Evolutionary conservation across 2,113 vertebrate genomes (phyloP).

Genomic region (Rhombomys opimus): DNA sequence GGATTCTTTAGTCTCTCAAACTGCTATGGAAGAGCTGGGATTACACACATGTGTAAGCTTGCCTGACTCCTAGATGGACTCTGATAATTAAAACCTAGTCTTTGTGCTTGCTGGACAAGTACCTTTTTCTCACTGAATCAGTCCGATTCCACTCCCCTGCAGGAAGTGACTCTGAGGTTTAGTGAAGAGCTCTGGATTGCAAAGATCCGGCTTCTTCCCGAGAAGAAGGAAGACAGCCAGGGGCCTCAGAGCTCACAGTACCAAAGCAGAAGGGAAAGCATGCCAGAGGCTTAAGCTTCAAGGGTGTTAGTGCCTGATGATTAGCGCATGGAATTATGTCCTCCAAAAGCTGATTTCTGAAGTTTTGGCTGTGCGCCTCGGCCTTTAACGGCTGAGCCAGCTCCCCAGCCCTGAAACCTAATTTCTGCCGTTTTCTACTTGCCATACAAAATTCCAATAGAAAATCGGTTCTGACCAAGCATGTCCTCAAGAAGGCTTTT

Average conservation of each 20-base stretch:
- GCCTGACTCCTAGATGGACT: not conserved
- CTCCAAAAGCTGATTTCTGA: not conserved
- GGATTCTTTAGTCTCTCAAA: not conserved
- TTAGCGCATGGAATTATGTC: not conserved
- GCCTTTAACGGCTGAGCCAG: not conserved
- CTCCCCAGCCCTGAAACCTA: not conserved
- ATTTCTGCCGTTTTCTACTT: not conserved
- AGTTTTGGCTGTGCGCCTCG: not conserved
- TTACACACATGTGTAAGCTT: not conserved
- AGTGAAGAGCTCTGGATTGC: not conserved
- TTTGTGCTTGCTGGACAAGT: not conserved
- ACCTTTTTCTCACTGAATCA: no score
- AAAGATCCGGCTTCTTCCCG: not conserved
- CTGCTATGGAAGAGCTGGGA: not conserved
- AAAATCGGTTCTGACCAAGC: slow-evolving; percentile 77
- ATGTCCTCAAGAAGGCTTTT: slow-evolving; percentile 19
- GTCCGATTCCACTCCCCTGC: not conserved
- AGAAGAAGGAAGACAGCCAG: not conserved
- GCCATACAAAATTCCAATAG: slow-evolving; percentile 23
- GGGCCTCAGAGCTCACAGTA: not conserved
- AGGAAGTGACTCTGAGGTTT: slow-evolving; percentile 17
- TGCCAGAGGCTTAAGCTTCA: no score
- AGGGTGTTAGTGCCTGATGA: not conserved
- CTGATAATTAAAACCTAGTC: not conserved
- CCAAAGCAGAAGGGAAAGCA: not conserved